Conservation (phyloP, 2,113 vertebrate genomes). For the Podarcis cretensis region DNA sequence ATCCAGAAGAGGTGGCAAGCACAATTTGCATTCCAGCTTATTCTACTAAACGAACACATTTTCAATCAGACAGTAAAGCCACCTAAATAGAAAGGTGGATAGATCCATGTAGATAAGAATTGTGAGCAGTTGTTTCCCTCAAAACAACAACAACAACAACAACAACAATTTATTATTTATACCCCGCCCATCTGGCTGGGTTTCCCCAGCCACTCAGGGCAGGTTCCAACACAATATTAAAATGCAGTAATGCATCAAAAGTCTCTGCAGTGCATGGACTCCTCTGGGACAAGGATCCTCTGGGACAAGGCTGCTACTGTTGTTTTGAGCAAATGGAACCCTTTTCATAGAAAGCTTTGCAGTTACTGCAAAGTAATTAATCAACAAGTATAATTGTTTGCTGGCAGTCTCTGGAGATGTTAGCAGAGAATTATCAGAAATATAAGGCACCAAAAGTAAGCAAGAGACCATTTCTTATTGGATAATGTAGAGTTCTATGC, state of each 20-base stretch:
- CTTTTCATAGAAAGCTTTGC: not conserved
- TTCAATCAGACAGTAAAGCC: not conserved
- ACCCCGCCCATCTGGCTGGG: no score
- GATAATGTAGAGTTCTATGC: not conserved
- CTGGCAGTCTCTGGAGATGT: not conserved
- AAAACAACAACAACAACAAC: no score
- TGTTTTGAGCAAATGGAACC: not conserved
- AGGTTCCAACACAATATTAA: no score
- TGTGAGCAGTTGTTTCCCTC: not conserved
- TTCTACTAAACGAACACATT: not conserved
- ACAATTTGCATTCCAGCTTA: not conserved
- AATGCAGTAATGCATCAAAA: not conserved
- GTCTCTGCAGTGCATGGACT: not conserved
- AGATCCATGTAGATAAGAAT: no score
- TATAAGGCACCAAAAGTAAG: not conserved
- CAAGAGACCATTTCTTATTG: not conserved
- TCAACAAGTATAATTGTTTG: not conserved
- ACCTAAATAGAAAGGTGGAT: not conserved
- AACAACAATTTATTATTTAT: no score
- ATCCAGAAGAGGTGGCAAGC: not conserved
- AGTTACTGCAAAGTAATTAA: not conserved
- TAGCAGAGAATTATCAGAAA: not conserved
- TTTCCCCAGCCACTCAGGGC: no score
- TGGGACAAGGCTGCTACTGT: not conserved
- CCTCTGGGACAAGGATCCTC: not conserved